A percentile compares a stretch with the other conserved stretches of the same genome.
phyloP scores from a whole-genome alignment of 2,888 invertebrate species.

The Pasiphila rectangulata region DNA sequence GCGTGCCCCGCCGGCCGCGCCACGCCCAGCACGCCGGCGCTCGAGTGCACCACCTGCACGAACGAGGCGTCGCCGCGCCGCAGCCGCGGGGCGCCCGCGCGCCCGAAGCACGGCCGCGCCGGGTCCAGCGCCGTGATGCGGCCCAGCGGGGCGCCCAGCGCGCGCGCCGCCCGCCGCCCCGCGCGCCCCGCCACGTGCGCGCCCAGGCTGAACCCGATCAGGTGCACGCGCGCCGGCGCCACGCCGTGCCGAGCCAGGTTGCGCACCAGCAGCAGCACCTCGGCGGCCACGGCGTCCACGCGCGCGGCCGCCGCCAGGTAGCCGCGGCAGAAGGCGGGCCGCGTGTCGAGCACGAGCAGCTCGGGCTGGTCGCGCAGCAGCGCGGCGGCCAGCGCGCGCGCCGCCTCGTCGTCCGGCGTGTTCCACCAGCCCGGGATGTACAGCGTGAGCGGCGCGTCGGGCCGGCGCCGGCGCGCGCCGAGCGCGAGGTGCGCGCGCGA shows the following conservation, averaged over 20 bases:
- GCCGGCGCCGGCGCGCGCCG: constrained; percentile 22
- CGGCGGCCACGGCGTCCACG: constrained; percentile 53
- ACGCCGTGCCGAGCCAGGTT: constrained; percentile 50
- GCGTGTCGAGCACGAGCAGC: constrained; percentile 59
- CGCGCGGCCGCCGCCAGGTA: constrained; percentile 60
- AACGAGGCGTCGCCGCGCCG: constrained; percentile 55
- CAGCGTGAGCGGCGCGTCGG: constrained; percentile 40
- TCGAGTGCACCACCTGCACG: constrained; percentile 68
- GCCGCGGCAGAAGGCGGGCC: constrained; percentile 57
- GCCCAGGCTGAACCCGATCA: constrained; percentile 83
- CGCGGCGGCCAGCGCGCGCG: constrained; percentile 52
- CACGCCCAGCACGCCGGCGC: constrained; percentile 60
- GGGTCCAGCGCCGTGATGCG: constrained; percentile 67
- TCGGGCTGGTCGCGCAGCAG: constrained; percentile 48
- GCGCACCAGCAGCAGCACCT: constrained; percentile 56
- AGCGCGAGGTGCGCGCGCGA: constrained; percentile 38
- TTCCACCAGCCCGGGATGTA: constrained; percentile 74
- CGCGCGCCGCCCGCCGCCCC: constrained; percentile 53
- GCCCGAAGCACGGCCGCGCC: constrained; percentile 61
- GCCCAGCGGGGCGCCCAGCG: constrained; percentile 46
- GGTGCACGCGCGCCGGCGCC: constrained; percentile 71
- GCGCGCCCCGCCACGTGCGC: constrained; percentile 82
- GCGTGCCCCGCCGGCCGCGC: constrained; percentile 60
- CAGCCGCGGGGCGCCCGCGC: constrained; percentile 42
- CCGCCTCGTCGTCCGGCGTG: constrained; percentile 60